Conservation (phyloP, 2,888 invertebrate species). For the Blomia tropicalis region DNA sequence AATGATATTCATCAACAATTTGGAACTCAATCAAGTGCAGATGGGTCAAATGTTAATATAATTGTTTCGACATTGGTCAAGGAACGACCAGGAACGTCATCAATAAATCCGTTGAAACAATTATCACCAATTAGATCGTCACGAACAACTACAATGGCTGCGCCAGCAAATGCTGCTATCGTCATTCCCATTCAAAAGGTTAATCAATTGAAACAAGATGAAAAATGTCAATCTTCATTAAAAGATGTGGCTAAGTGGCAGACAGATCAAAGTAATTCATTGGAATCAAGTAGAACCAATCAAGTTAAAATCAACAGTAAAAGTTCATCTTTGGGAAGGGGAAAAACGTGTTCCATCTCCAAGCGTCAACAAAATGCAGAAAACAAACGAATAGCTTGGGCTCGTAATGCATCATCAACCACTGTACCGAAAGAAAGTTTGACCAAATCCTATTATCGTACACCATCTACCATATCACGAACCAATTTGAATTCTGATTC, state of each 20-base stretch:
- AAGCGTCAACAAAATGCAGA: not conserved
- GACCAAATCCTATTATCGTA: not conserved
- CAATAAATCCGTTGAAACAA: not conserved
- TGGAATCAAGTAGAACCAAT: not conserved
- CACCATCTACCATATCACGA: conserved; percentile 20
- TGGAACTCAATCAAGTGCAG: not conserved
- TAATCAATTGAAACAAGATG: not conserved
- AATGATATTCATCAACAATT: not conserved
- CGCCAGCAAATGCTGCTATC: conserved; percentile 19
- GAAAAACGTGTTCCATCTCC: not conserved
- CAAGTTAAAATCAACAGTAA: not conserved
- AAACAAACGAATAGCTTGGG: conserved; percentile 5
- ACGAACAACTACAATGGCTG: conserved; percentile 1
- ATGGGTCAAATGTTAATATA: conserved; percentile 3
- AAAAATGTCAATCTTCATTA: not conserved
- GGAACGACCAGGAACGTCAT: not conserved
- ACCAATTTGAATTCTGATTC: conserved; percentile 14
- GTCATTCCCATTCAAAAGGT: conserved; percentile 19
- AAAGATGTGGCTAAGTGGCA: not conserved
- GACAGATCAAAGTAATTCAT: not conserved
- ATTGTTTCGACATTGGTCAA: conserved; percentile 1
- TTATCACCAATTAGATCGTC: not conserved
- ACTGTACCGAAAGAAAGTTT: not conserved
- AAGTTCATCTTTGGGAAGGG: not conserved
- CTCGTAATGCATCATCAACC: not conserved